Evolutionary conservation across 2,888 invertebrate species (phyloP), one percentile per base, ranked within the genome.

Genomic region (Leptinotarsa haldemani): DNA sequence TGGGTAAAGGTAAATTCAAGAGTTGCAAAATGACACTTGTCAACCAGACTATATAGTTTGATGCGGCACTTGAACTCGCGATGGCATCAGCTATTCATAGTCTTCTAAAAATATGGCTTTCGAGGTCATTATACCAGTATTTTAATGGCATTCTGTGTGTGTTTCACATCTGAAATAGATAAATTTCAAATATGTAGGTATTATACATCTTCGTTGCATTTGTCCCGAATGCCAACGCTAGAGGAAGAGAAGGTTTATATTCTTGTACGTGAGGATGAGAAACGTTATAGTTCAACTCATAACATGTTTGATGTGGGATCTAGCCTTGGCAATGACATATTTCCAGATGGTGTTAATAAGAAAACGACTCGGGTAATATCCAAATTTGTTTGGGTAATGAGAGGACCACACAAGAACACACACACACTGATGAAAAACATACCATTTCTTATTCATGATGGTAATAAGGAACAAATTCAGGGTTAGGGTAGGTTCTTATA

Each of bases 61-160:
- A 67, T 67, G 53, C 53, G 40, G 67, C 40, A 40, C 67, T 67
- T 53, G 67, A 67, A 67, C 53, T 53, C 53, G 0, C 30, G 52
- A 48, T 47, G 1, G 48, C 52, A 25, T 40, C 20, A 25, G 13
- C 80, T 82, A 82, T 82, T 81, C 80, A 79, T 82, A 81, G 82
- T 70, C 71, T 71, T 77, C 82, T 82, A 82, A 82, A 82, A 82
- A 82, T 82, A 82, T 81, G 74, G 71, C 76, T 73, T 79, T 79
- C 70, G 81, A 81, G 82, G 81, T 82, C 82, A 75, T 82, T 81
- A 82, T 74, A 80, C 82, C 61, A 75, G 76, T 77, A 77, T 75
- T 74, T 72, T 65, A 69, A 74, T 70, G 73, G 77, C 74, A 76
- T 75, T 79, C 71, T 63, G 66, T 75, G 70, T 75, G 64, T 66